Evolutionary conservation across 2,888 invertebrate genomes (phyloP), one percentile per base, ranked within the genome.

Genomic region (Polymixis flavicincta): DNA sequence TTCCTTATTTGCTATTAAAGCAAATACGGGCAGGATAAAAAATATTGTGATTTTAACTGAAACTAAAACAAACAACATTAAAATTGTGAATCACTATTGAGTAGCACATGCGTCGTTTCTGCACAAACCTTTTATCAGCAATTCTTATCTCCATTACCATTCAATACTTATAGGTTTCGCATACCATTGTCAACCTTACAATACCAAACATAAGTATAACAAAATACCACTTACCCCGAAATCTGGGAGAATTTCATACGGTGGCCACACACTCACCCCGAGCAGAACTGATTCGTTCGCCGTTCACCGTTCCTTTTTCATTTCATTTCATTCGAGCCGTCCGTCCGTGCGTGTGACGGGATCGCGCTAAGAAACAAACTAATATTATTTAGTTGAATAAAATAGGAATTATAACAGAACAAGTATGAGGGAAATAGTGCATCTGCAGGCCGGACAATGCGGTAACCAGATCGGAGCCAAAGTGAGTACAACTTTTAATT

Each of bases 391-490:
- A 89, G 85, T 89, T 88, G 83, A 86, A 84, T 80, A 89, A 17
- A 79, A 89, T 89, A 89, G 88, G 83, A 89, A 78, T 71, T 83
- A 84, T 86, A 87, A 85, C 74, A 90, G 69, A 75, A 87, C 76
- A 89, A 97, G 94, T 87, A 98, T 98, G 98, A 97, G 98, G 96
- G 98, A 98, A 97, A 98, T 98, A 91, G 98, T 98, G 91, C 98
- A 98, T 90, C 97, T 98, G 73, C 98, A 98, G 93, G 98, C 98
- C 85, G 98, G 98, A 89, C 98, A 98, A 95, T 98, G 98, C 96
- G 98, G 98, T 74, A 98, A 98, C 96, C 98, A 98, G 96, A 98
- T 98, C 89, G 98, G 98, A 90, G 96, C 97, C 63, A 97, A 96
- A 94, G 97, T 97, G 85, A 95, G 96, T 95, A 69, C 67, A 59